Evolutionary conservation across 2,888 invertebrate genomes (phyloP).

Genomic region (Epinotia demarniana): DNA sequence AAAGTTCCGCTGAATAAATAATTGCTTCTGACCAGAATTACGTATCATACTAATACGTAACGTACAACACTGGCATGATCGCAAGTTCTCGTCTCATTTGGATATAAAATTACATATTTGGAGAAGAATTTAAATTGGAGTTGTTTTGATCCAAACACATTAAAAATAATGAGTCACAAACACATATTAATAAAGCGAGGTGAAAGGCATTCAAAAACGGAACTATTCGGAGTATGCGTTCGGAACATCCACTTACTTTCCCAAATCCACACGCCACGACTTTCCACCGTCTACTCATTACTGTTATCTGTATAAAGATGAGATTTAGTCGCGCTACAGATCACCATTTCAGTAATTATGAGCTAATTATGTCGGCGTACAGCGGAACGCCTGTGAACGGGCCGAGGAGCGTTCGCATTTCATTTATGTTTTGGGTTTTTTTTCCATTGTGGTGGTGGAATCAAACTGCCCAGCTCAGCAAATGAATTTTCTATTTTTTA

Average conservation of each 20-base stretch:
- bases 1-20: neutral
- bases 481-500: too few relatives aligned
- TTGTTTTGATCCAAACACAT: slow-evolving; percentile 47
- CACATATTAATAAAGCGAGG: slow-evolving; percentile 53
- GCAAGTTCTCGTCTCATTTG: slow-evolving; percentile 6
- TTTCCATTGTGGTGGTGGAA: slow-evolving; percentile 13
- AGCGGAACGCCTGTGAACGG: slow-evolving; percentile 63
- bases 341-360: slow-evolving; percentile 72
- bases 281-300: slow-evolving; percentile 59
- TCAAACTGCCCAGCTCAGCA: slow-evolving; percentile 6
- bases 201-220: slow-evolving; percentile 63
- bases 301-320: slow-evolving; percentile 63
- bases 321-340: slow-evolving; percentile 65
- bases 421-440: slow-evolving; percentile 50
- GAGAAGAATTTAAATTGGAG: slow-evolving; percentile 26
- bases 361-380: slow-evolving; percentile 67
- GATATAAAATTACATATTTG: slow-evolving; percentile 16
- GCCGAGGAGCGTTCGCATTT: slow-evolving; percentile 57
- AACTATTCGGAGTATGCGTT: slow-evolving; percentile 62
- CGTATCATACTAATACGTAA: slow-evolving; percentile 20
- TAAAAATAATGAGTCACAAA: slow-evolving; percentile 52
- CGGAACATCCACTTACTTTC: slow-evolving; percentile 66
- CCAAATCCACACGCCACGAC: slow-evolving; percentile 65
- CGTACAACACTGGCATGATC: too few relatives aligned
- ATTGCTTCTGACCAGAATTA: neutral